Conservation (phyloP, 2,888 invertebrate species). For the Hirtodrosophila confusa region DNA sequence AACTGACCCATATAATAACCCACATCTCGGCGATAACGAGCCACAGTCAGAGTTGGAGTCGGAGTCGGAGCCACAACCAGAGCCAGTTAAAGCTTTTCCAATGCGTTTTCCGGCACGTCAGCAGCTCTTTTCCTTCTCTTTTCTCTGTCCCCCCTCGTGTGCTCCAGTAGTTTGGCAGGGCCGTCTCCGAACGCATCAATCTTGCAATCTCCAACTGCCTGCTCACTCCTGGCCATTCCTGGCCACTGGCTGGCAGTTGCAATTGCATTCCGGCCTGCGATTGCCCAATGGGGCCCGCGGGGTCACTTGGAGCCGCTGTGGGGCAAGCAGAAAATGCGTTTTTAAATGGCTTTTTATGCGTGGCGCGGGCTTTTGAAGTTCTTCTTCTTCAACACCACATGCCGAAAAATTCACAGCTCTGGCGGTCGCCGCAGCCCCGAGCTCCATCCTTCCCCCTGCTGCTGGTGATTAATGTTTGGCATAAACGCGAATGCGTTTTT, state of each 20-base stretch:
- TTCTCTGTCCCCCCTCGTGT: background rate
- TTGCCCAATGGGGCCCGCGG: slow-evolving; percentile 41
- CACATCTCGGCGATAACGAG: slow-evolving; percentile 50
- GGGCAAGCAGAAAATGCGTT: slow-evolving; percentile 75
- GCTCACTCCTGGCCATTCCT: slow-evolving; percentile 9
- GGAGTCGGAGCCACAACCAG: slow-evolving; percentile 13
- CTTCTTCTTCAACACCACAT: slow-evolving; percentile 54
- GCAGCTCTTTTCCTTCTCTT: background rate
- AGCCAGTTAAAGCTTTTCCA: slow-evolving; percentile 33
- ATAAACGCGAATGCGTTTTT: slow-evolving; percentile 80
- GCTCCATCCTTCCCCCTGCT: slow-evolving; percentile 19
- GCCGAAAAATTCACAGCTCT: slow-evolving; percentile 77
- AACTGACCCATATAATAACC: slow-evolving; percentile 66
- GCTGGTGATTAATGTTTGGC: slow-evolving; percentile 79
- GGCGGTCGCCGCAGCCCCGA: slow-evolving; percentile 33
- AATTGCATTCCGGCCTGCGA: slow-evolving; percentile 42
- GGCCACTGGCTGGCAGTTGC: slow-evolving; percentile 33
- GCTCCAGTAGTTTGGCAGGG: slow-evolving; percentile 53
- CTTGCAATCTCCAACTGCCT: slow-evolving; percentile 36
- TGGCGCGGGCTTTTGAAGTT: slow-evolving; percentile 79
- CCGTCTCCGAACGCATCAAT: slow-evolving; percentile 76
- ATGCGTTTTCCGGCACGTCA: slow-evolving; percentile 34
- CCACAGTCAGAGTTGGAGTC: slow-evolving; percentile 4
- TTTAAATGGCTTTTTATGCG: slow-evolving; percentile 81
- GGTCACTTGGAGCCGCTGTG: slow-evolving; percentile 47